Percentiles rank a stretch among this genome's conserved stretches.
Conservation (phyloP, 2,888 invertebrate genomes). For the Emesis furor region DNA sequence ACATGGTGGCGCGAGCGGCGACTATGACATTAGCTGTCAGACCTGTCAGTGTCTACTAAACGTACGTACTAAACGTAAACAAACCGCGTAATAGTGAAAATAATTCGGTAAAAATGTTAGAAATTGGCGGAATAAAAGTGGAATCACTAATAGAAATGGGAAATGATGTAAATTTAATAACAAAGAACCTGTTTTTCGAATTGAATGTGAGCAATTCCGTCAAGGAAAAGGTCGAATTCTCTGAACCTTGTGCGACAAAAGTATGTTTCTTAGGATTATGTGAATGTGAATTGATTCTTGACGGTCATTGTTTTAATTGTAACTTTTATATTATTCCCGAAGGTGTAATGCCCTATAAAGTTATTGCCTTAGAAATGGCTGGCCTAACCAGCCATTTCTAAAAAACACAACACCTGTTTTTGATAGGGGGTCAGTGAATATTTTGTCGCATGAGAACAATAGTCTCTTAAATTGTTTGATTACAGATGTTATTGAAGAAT, state of each 20-base stretch:
- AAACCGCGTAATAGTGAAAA: no score
- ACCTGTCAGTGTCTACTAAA: no score
- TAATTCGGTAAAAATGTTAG: constrained; percentile 41
- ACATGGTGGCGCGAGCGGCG: constrained; percentile 13
- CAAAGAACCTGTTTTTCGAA: constrained; percentile 24
- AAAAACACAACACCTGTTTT: constrained; percentile 29
- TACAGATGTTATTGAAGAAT: constrained; percentile 19
- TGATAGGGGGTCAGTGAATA: constrained; percentile 22
- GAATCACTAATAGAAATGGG: constrained; percentile 44
- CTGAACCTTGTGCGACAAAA: constrained; percentile 21
- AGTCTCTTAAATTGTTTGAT: constrained; percentile 23
- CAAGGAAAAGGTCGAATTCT: constrained; percentile 30
- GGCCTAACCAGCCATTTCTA: constrained; percentile 46
- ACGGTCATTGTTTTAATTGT: not conserved
- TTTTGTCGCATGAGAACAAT: constrained; percentile 1
- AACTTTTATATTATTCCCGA: constrained; percentile 46
- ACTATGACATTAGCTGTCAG: constrained; percentile 19
- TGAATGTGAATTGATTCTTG: no score
- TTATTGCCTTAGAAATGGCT: constrained; percentile 50
- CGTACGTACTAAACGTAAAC: no score
- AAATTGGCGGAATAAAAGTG: constrained; percentile 33
- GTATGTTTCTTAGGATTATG: no score
- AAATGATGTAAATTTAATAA: constrained; percentile 45
- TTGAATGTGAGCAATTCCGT: constrained; percentile 18
- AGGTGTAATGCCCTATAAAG: constrained; percentile 43